phyloP scores from a whole-genome alignment of 2,113 vertebrate genomes.

The Pandion haliaetus region DNA sequence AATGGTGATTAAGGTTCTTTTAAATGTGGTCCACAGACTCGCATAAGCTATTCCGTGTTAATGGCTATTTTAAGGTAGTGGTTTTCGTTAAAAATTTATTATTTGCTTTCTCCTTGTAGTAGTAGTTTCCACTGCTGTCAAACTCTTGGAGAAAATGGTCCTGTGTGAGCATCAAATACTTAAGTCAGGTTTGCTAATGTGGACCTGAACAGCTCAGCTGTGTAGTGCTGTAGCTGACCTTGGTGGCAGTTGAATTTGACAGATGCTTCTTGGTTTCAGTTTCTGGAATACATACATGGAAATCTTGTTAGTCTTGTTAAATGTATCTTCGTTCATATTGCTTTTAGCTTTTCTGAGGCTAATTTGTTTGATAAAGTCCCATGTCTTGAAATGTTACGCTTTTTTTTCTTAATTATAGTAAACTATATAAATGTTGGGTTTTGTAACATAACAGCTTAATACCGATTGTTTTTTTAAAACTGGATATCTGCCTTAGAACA shows the following conservation, averaged over 20 bases:
- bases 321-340: not conserved
- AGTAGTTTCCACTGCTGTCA: not conserved
- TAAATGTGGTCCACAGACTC: not conserved
- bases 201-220: not conserved
- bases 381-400: not conserved
- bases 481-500: not conserved
- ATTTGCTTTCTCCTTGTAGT: not conserved
- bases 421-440: not conserved
- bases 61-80: not conserved
- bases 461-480: not conserved
- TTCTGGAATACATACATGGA: not conserved
- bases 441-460: not conserved
- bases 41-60: not conserved
- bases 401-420: not conserved
- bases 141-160: not conserved
- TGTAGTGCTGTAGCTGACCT: not conserved
- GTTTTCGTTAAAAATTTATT: not conserved
- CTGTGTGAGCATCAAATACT: not conserved
- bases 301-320: not conserved
- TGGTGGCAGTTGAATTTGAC: not conserved
- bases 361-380: not conserved
- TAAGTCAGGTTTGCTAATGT: not conserved
- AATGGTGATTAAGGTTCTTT: not conserved
- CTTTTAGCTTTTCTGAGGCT: not conserved
- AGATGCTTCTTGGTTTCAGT: not conserved